phyloP scores from a whole-genome alignment of 2,797 vertebrate genomes.

The Pteropus rufus region DNA sequence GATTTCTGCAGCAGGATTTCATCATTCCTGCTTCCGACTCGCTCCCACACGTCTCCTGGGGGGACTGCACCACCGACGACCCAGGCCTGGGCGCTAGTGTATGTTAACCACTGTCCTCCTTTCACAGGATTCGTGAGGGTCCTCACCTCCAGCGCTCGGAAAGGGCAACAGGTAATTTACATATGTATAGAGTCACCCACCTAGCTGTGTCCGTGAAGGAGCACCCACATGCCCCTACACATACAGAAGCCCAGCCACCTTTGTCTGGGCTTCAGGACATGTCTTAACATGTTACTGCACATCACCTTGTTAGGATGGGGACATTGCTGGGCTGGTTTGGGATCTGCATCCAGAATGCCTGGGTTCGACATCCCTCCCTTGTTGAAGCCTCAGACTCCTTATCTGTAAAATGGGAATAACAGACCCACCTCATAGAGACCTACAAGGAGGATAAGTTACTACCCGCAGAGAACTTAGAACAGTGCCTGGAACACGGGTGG shows the following conservation, averaged over 20 bases:
- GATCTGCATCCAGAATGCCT: neutral
- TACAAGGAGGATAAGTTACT: neutral
- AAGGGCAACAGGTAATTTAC: neutral
- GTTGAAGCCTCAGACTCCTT: neutral
- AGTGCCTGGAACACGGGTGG: neutral
- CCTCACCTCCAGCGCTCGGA: neutral
- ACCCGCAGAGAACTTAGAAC: neutral
- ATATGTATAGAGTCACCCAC: neutral
- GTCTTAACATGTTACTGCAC: neutral
- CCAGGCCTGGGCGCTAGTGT: neutral
- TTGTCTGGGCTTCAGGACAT: neutral
- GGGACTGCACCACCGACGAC: too few relatives aligned
- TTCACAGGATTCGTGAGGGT: neutral
- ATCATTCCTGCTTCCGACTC: neutral
- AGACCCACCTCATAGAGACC: neutral
- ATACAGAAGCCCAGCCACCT: neutral
- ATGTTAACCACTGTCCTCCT: neutral
- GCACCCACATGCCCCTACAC: too few relatives aligned
- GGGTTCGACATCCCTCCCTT: neutral
- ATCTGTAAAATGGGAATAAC: neutral
- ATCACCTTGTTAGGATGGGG: neutral
- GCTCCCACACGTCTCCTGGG: rapidly evolving
- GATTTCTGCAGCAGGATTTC: neutral
- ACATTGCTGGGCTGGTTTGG: neutral
- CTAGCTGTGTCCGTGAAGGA: rapidly evolving